Evolutionary conservation across 2,113 vertebrate genomes (phyloP).

Genomic region (Channa argus): DNA sequence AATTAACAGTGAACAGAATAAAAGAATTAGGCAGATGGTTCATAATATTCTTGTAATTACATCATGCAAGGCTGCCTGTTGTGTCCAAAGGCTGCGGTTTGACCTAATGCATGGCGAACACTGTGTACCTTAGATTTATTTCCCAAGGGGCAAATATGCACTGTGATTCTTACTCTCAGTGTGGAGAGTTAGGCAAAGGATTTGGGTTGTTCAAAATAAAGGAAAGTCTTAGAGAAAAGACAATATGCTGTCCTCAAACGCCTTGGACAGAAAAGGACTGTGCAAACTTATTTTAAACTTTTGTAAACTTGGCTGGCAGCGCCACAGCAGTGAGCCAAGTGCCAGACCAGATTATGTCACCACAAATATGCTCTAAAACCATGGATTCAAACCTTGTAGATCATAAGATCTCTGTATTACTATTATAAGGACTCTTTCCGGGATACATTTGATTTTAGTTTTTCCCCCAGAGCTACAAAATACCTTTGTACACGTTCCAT

Average conservation of each 20-base stretch:
- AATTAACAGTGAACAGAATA: conserved; percentile 15
- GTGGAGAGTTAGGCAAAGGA: not conserved
- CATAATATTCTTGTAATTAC: not conserved
- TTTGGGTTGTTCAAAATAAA: conserved; percentile 1
- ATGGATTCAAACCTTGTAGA: too few species aligned
- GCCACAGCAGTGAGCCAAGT: not conserved
- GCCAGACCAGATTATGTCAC: conserved; percentile 50
- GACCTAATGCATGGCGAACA: not conserved
- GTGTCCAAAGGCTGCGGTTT: not conserved
- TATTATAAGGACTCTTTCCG: too few species aligned
- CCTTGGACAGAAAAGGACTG: not conserved
- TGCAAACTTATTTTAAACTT: not conserved
- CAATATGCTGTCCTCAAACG: not conserved
- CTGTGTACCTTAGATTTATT: not conserved
- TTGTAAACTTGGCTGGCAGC: not conserved
- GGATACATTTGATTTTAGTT: not conserved
- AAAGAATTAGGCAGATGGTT: not conserved
- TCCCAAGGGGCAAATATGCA: not conserved
- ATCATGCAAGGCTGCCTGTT: not conserved
- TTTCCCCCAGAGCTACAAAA: not conserved
- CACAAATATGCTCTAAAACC: conserved; percentile 21
- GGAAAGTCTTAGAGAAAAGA: not conserved
- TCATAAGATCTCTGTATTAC: too few species aligned
- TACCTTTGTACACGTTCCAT: too few species aligned
- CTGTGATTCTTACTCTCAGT: not conserved